A percentile compares a stretch with the other conserved stretches of the same genome.
Conservation (phyloP, 2,113 vertebrate species). For the Tychaedon coryphoeus region DNA sequence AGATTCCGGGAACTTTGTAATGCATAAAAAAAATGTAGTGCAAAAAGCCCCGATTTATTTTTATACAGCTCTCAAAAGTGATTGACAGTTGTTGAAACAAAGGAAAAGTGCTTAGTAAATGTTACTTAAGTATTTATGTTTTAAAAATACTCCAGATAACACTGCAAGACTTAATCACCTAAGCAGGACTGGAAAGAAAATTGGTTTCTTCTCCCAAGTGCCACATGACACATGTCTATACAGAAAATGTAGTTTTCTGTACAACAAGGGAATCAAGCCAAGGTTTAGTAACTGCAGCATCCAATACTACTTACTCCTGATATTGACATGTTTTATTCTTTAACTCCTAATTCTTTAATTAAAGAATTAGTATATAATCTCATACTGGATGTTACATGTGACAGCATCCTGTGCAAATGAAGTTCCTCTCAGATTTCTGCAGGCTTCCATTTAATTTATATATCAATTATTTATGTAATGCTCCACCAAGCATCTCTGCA, state of each 20-base stretch:
- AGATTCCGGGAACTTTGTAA: constrained; percentile 63
- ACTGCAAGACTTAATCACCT: not conserved
- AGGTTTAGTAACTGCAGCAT: not conserved
- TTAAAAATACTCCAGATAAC: not conserved
- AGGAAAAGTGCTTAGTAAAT: not conserved
- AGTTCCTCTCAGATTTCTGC: not conserved
- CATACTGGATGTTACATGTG: not conserved
- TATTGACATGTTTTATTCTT: not conserved
- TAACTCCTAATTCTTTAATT: not conserved
- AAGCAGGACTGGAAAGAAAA: not conserved
- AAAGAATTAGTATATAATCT: not conserved
- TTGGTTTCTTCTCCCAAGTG: not conserved
- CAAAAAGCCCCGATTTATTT: constrained; percentile 67
- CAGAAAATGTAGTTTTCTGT: not conserved
- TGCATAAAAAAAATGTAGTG: not conserved
- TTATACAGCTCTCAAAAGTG: constrained; percentile 6
- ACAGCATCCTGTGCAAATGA: not conserved
- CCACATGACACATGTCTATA: not conserved
- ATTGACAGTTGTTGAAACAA: not conserved
- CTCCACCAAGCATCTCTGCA: not conserved
- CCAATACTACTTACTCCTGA: not conserved
- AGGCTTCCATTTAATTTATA: not conserved
- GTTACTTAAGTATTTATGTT: not conserved
- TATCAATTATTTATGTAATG: not conserved
- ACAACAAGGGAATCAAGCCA: not conserved